Evolutionary conservation across 2,113 vertebrate species (phyloP), one percentile per base, ranked within the genome.

Genomic region (Rhinoptilus africanus): DNA sequence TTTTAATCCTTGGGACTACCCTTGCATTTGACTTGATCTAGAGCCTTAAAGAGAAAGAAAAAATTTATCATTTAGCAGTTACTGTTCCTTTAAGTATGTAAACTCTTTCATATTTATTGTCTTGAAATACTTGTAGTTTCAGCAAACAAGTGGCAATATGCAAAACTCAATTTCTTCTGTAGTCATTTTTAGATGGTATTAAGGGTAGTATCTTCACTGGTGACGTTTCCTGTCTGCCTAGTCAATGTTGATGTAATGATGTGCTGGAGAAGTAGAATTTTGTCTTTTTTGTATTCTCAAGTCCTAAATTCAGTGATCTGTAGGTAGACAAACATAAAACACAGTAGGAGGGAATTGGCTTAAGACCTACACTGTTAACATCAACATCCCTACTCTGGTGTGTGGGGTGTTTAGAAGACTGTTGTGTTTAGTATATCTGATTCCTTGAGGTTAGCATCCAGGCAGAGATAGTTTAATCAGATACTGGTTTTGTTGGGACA

Each of bases 1-100:
- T 94, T 97, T 96, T 95, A 93, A 92, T 96, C 74, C 32, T 84
- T 74, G 41, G 57, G 80, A 57, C 92, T 89, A 57, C 43, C 9
- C 34, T 72, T 73, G 32, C 32, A 34, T 91, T 94, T 84, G 53
- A 32, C 32, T 79, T 87, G 56, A 66, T 78, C 64, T 81, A 30
- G 57, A 87, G 24, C 22, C 80, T 94, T 94, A 93, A 95, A 86
- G 83, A 77, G 60, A 84, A 71, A 78, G 56, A 94, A 50, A 18
- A 73, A 41, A 20, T 88, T 68, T 87, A 35, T 53, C 9, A 14
- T 13, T 78, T 71, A 79, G 47, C 51, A 21, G 56, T 78, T 81
- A 51, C 11, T 75, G 1, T 72, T 85, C 16, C 9, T 85, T 68
- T 30, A 51, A 77, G 32, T 73, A 10, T 26, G 57, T 47, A 64